Evolutionary conservation across 2,888 invertebrate species (phyloP).

Genomic region (Leucania comma): DNA sequence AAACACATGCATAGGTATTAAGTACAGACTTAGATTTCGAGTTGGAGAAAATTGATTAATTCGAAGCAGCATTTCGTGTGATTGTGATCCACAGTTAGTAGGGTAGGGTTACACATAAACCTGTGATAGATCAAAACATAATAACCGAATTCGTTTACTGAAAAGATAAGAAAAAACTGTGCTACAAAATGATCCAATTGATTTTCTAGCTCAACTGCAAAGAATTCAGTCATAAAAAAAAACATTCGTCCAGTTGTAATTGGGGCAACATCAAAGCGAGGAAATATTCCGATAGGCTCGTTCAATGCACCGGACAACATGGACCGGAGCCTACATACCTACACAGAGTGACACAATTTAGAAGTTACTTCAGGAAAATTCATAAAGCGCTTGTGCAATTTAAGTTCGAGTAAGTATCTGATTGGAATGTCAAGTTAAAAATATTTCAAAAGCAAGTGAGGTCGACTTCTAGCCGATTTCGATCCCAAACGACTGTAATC

Average conservation of each 20-base stretch:
- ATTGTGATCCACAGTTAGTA: background rate
- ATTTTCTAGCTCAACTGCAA: constrained; percentile 21
- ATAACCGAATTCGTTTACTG: background rate
- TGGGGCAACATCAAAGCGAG: constrained; percentile 31
- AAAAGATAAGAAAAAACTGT: background rate
- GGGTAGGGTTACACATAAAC: background rate
- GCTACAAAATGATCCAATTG: background rate
- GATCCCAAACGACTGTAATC: too few species aligned
- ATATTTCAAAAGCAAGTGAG: too few species aligned
- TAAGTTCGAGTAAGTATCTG: background rate
- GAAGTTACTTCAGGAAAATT: background rate
- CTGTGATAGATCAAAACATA: background rate
- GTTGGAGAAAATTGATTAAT: background rate
- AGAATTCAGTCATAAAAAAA: constrained; percentile 11
- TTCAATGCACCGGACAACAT: constrained; percentile 35
- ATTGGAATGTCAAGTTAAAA: too few species aligned
- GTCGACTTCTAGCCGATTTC: too few species aligned
- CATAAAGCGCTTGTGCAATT: background rate
- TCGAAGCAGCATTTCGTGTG: background rate
- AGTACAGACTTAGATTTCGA: too few species aligned
- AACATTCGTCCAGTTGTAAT: constrained; percentile 11
- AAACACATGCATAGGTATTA: background rate
- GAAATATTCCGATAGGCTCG: constrained; percentile 30
- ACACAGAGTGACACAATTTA: background rate
- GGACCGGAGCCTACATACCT: background rate